Evolutionary conservation across 2,888 invertebrate genomes (phyloP).

Genomic region (Spatulosminthurus flaviceps): DNA sequence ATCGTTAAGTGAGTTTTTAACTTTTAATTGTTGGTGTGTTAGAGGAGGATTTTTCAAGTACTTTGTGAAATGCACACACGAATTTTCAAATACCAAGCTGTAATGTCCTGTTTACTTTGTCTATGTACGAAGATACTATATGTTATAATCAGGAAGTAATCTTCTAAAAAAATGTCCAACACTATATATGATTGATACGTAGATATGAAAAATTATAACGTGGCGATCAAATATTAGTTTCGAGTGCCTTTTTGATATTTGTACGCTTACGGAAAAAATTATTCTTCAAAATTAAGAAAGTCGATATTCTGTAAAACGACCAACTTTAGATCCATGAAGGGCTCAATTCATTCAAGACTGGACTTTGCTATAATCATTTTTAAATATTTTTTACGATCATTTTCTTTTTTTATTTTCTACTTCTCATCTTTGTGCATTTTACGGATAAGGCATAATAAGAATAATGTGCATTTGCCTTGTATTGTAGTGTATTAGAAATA

Average conservation of each 20-base stretch:
- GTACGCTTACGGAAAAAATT: conserved; percentile 16
- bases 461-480: conserved; percentile 23
- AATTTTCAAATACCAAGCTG: neutral
- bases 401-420: conserved; percentile 23
- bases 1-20: conserved; percentile 13
- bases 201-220: conserved; percentile 12
- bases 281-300: neutral
- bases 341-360: conserved; percentile 54
- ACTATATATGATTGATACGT: neutral
- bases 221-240: conserved; percentile 33
- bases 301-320: conserved; percentile 41
- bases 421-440: conserved; percentile 16
- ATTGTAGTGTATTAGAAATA: neutral
- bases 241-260: conserved; percentile 42
- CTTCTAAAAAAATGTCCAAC: neutral
- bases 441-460: neutral
- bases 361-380: conserved; percentile 42
- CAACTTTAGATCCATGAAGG: conserved; percentile 46
- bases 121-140: neutral
- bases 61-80: conserved; percentile 1
- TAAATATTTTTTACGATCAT: conserved; percentile 32
- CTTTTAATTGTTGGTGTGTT: conserved; percentile 12
- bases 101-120: neutral
- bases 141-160: neutral
- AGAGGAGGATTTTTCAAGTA: neutral